Evolutionary conservation across 2,797 vertebrate species (phyloP), one percentile per base, ranked within the genome.

Genomic region (Manis javanica): DNA sequence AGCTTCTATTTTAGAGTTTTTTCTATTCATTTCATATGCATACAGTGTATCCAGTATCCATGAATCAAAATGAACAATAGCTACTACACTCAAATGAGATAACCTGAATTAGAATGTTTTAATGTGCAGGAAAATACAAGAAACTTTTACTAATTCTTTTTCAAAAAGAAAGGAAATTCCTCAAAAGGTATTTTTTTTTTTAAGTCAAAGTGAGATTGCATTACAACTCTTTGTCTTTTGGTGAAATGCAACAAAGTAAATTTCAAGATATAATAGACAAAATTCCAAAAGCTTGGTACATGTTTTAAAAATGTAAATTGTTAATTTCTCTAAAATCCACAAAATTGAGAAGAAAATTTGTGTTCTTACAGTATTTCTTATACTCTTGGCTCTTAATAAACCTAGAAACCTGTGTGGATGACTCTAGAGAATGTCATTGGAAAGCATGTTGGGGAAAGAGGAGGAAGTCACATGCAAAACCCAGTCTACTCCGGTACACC

Each of bases 231-330:
- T 53, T 91, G 23, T 77, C 29, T 94, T 88, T 85, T 74, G 39
- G 37, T 85, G 29, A 95, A 69, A 96, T 84, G 24, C 23, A 90
- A 72, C 68, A 49, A 69, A 92, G 74, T 39, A 61, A 49, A 90
- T 95, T 93, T 92, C 39, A 86, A 87, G 26, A 42, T 3, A 72
- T 37, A 77, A 82, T 64, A 39, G 34, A 75, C 68, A 96, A 82
- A 95, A 94, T 89, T 92, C 37, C 42, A 78, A 94, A 92, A 53
- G 19, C 5, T 59, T 88, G 53, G 29, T 26, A 23, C 24, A 24
- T 66, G 12, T 89, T 93, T 90, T 24, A 75, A 75, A 95, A 95
- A 55, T 83, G 19, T 81, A 42, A 75, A 49, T 95, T 82, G 49
- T 39, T 88, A 23, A 7, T 61, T 90, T 94, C 49, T 93, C n/a